Evolutionary conservation across 2,113 vertebrate genomes (phyloP), one percentile per base, ranked within the genome.

Genomic region (Phylloscopus whistleri): DNA sequence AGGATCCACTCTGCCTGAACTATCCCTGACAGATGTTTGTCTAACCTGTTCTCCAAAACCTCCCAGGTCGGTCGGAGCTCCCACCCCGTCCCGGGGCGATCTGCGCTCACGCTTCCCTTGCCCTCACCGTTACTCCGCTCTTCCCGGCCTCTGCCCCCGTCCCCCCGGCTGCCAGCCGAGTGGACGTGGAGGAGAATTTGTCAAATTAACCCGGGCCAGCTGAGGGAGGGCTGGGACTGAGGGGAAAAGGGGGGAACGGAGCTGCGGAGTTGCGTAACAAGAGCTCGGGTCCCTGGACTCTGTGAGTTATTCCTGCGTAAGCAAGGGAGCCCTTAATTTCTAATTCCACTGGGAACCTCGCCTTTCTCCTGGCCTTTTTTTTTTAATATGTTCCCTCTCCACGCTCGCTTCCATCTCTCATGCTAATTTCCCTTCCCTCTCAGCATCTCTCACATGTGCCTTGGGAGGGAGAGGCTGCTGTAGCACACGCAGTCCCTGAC

Each of bases 31-130:
- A 96, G 94, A 92, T 88, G 72, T 96, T 96, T 69, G 92, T 27
- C 79, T 76, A 86, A 95, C 85, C 85, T 93, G 90, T 92, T 96
- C 92, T 93, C 22, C 6, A 62, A 93, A 96, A 94, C 92, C 95
- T 96, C 94, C 95, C 95, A 95, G 88, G 75, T 70, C 0, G 88
- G 75, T 70, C 0, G 75, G 92, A 69, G 85, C 75, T 96, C 86
- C 85, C 95, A 92, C 88, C 95, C 92, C 78, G 17, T 94, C 95
- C 95, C 31, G 33, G 18, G 95, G 95, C 87, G 20, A 95, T 95
- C 82, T 30, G 12, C 35, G 85, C 87, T 93, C 44, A 4, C 10
- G 8, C 78, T 72, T 64, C 20, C 3, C 72, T 88, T 88, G 1
- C 90, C 85, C 63, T 93, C 52, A 55, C 96, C 67, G 43, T 94